These are phyloP conservation scores for Trinorchestia longiramus DNA, from an alignment of 1,140 invertebrate species.

Conservation along the genomic window DNA sequence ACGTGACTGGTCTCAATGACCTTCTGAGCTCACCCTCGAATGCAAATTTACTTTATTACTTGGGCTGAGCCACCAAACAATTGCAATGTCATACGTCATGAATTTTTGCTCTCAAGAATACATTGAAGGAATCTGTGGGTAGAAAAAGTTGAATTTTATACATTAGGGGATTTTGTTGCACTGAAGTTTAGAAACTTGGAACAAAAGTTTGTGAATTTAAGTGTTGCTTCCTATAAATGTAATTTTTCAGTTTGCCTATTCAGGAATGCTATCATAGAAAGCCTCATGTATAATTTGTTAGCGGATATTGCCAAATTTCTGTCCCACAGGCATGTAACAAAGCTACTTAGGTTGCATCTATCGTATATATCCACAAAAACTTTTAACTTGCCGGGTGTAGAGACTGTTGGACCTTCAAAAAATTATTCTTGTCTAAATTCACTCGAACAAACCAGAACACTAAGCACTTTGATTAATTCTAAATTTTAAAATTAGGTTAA, in stretches of 20 bases:
- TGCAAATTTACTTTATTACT: background rate
- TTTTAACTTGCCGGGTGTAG: background rate
- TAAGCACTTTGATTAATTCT: background rate
- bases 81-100: background rate
- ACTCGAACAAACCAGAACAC: background rate
- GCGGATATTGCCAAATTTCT: background rate
- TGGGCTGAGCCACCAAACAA: background rate
- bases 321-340: background rate
- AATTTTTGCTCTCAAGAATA: background rate
- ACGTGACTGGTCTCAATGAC: background rate
- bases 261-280: background rate
- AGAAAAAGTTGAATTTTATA: background rate
- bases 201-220: background rate
- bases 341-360: background rate
- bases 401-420: background rate
- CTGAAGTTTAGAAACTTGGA: background rate
- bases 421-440: background rate
- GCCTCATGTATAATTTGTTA: background rate
- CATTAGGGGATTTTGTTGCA: background rate
- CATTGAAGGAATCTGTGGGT: background rate
- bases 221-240: background rate
- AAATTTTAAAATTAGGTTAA: background rate
- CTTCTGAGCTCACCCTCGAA: no score
- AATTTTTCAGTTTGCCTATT: background rate
- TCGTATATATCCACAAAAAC: background rate